phyloP scores from a whole-genome alignment of 2,113 vertebrate genomes.

The Heterotis niloticus region DNA sequence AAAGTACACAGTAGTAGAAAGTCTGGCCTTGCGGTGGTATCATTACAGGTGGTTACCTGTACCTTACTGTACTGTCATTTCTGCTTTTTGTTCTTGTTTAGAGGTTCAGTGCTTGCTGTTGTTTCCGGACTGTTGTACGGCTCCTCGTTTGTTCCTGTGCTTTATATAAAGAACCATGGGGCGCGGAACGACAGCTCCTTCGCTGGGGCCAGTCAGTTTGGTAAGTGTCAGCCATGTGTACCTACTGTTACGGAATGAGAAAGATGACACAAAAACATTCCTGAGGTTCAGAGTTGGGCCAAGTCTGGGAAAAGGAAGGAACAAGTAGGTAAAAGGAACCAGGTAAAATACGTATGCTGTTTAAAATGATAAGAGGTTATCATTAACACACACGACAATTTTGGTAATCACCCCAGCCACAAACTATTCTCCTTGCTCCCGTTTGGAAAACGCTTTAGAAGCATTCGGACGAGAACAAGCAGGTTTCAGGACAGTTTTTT shows the following conservation, averaged over 20 bases:
- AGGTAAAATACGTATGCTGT: too few relatives aligned
- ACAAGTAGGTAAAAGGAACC: too few relatives aligned
- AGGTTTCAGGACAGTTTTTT: too few relatives aligned
- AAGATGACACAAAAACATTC: too few relatives aligned
- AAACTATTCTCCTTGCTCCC: too few relatives aligned
- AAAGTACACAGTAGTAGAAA: background rate
- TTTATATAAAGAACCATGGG: constrained; percentile 84
- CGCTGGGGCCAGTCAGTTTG: constrained; percentile 77
- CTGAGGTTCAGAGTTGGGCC: too few relatives aligned
- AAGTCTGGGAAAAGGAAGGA: too few relatives aligned
- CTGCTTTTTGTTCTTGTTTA: constrained; percentile 44
- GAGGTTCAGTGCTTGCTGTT: constrained; percentile 77
- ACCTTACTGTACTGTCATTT: background rate
- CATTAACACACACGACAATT: too few relatives aligned
- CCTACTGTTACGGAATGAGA: background rate
- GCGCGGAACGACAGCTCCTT: constrained; percentile 67
- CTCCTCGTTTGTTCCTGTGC: constrained; percentile 73
- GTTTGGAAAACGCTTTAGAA: too few relatives aligned
- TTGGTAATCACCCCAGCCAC: too few relatives aligned
- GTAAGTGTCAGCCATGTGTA: constrained; percentile 51
- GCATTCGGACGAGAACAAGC: background rate
- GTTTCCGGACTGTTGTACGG: constrained; percentile 76
- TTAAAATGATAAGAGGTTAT: too few relatives aligned
- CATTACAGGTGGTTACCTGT: background rate
- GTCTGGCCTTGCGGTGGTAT: background rate